Evolutionary conservation across 2,888 invertebrate species (phyloP), one percentile per base, ranked within the genome.

Genomic region (Metopia argyrocephala): DNA sequence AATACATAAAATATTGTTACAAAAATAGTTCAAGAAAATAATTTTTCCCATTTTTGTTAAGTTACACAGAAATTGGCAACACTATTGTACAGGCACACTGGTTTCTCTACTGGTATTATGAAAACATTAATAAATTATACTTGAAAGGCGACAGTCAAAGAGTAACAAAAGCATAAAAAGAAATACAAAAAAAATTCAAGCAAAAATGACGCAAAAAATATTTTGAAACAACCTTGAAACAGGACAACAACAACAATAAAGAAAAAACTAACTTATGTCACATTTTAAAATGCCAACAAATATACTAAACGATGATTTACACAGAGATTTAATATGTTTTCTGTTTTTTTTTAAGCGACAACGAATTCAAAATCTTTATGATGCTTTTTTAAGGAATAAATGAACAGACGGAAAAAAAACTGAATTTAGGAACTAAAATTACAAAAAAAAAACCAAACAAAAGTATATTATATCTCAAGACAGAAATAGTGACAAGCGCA

Each of bases 61-160:
- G n/a, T n/a, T n/a, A 2, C 9, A 38, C 2, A 38, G 12, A 38
- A 12, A 38, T 15, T 12, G 1, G 1, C 0, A 31, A 2, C 9
- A n/a, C n/a, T n/a, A n/a, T n/a, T 3, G 12, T 15, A 6, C 15
- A 4, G 15, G n/a, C 4, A 56, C 18, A 2, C n/a, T 54, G 6
- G 56, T 28, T 18, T 2, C 65, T 15, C n/a, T n/a, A n/a, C n/a
- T n/a, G n/a, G 20, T 50, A 38, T 65, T 54, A 56, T 62, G 66
- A 28, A 76, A 71, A 70, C 76, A 79, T 79, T 79, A 79, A 79
- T 71, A 79, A 70, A 76, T 70, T 76, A 76, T 70, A 79, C 70
- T 76, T 79, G 70, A 76, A 71, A 66, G 76, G 79, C 79, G 70
- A 76, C 70, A 76, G 61, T 76, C 79, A 70, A 76, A 79, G 65